phyloP scores from a whole-genome alignment of 2,797 vertebrate species.

The Brachyalestes nurse region DNA sequence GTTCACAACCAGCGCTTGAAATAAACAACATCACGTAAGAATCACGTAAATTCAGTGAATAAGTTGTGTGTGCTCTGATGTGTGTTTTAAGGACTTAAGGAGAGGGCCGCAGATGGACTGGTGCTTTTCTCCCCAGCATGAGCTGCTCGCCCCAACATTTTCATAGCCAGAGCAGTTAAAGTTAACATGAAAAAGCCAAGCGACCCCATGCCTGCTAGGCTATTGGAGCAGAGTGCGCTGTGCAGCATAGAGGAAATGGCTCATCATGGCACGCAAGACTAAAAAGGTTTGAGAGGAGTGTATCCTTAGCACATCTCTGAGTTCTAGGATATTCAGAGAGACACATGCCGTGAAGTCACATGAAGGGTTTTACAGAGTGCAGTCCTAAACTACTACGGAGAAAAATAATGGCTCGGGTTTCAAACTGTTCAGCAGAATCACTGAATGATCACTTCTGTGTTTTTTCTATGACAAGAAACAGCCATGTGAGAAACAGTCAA shows the following conservation, averaged over 20 bases:
- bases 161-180: constrained; percentile 34
- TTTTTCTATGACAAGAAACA: neutral
- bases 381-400: neutral
- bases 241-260: neutral
- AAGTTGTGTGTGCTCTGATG: constrained; percentile 16
- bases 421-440: neutral
- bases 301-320: constrained; percentile 12
- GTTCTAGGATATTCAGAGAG: constrained; percentile 19
- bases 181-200: constrained; percentile 43
- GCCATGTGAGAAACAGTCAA: neutral
- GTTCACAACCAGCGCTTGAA: too few relatives aligned
- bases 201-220: constrained; percentile 14
- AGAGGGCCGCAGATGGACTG: constrained; percentile 38
- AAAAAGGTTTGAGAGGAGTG: constrained; percentile 18
- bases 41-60: neutral
- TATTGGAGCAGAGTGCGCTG: constrained; percentile 10
- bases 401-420: neutral
- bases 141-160: constrained; percentile 40
- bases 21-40: too few relatives aligned
- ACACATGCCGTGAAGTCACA: neutral
- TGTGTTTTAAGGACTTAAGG: constrained; percentile 38
- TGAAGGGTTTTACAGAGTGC: neutral
- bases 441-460: neutral
- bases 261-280: constrained; percentile 1
- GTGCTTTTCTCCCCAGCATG: constrained; percentile 27